Percentiles rank a stretch among this genome's conserved stretches.
phyloP scores from a whole-genome alignment of 2,113 vertebrate genomes.

The Dicerorhinus sumatrensis region DNA sequence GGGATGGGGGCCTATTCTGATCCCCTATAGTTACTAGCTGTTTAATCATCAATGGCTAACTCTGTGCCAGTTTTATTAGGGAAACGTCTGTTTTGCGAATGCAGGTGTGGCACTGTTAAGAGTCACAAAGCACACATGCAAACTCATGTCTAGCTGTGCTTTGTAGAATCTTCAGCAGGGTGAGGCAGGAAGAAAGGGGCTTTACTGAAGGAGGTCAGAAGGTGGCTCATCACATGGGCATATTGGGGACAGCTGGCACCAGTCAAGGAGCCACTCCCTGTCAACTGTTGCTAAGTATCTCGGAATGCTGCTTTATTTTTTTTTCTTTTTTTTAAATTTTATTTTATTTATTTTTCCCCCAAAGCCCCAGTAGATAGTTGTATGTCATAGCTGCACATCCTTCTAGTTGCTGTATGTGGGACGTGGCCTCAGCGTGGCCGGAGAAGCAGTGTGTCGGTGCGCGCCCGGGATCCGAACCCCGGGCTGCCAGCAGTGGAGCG shows the following conservation, averaged over 20 bases:
- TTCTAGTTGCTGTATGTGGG: no score
- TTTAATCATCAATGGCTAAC: no score
- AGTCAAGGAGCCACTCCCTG: not conserved
- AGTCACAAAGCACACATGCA: not conserved
- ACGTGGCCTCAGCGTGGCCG: no score
- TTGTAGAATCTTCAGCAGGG: not conserved
- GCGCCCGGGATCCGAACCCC: no score
- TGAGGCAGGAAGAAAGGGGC: not conserved
- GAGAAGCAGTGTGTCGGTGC: no score
- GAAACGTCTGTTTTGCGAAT: slow-evolving; percentile 1
- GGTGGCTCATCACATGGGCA: not conserved
- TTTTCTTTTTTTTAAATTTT: no score
- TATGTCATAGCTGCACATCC: no score
- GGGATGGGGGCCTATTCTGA: no score
- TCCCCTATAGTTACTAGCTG: no score
- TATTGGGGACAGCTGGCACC: not conserved
- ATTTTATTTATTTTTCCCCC: no score
- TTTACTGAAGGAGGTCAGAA: not conserved
- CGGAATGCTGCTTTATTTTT: not conserved
- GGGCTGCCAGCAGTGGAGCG: no score
- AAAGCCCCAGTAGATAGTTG: no score
- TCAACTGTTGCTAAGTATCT: not conserved
- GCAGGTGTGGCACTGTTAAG: not conserved
- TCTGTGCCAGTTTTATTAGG: not conserved
- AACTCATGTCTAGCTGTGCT: not conserved